These are phyloP conservation scores for Umimayanthus chanpuru DNA, from an alignment of 92 coral and sea anemone genomes.

Conservation along the genomic window DNA sequence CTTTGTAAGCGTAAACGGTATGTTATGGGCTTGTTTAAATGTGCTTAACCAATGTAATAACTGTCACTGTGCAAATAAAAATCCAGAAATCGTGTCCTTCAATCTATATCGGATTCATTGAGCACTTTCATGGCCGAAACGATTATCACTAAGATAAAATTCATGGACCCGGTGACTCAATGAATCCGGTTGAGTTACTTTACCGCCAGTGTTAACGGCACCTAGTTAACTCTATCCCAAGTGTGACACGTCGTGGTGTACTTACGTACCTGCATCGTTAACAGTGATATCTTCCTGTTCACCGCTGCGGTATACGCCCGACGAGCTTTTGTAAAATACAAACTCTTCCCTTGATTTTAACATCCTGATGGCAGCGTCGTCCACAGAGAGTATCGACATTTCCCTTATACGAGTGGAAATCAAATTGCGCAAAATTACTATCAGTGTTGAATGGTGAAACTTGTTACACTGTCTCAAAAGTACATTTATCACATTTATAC, in stretches of 20 bases:
- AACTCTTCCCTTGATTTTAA: constrained; percentile 29
- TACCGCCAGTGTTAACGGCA: too few species aligned
- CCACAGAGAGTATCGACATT: constrained; percentile 1
- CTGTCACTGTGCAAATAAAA: too few species aligned
- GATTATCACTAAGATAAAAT: not conserved
- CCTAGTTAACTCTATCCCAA: too few species aligned
- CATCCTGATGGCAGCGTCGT: constrained; percentile 22
- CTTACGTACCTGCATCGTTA: constrained; percentile 34
- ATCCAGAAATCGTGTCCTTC: too few species aligned
- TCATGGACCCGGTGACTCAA: not conserved
- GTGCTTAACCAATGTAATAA: too few species aligned
- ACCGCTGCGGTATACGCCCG: not conserved
- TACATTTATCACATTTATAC: too few species aligned
- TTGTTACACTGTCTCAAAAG: not conserved
- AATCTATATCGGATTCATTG: too few species aligned
- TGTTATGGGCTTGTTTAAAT: too few species aligned
- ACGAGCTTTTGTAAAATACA: constrained; percentile 11
- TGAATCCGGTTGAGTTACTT: not conserved
- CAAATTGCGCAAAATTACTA: not conserved
- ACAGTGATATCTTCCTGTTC: constrained; percentile 22
- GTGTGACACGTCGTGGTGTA: too few species aligned
- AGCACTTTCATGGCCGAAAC: too few species aligned
- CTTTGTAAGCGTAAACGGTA: not conserved
- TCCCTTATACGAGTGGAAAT: not conserved
- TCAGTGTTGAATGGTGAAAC: not conserved